Base-by-base conservation (phyloP, 2,888 invertebrate species). In the Acanthoscelides obtectus region DNA sequence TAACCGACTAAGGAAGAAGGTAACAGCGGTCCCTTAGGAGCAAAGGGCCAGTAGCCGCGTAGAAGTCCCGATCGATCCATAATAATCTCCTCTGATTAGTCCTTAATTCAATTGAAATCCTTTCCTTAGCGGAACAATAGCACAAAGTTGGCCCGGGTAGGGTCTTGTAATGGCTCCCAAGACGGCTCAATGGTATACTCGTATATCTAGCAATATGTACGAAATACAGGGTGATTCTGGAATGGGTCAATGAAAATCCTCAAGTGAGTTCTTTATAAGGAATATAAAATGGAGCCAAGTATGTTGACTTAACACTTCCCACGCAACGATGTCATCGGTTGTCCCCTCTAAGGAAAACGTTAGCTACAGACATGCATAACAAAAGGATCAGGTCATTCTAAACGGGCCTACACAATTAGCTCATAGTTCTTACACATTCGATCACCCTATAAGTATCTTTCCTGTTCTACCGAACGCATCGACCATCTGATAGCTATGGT, bases 41-140 rank as follows among this genome's bases (percentile, higher is more conserved):
- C 45, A 45, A 45, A 45, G 45, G 45, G 45, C 45, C 45, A 45
- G 45, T n/a, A n/a, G n/a, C n/a, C n/a, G n/a, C 17, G 45, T 45
- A 45, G 45, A 17, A 45, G 8, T 45, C 45, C 45, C 45, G 45
- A 76, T 75, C 78, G 76, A 79, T 80, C 80, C 77, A 79, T 80
- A 80, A 79, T 81, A 81, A 81, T 81, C 80, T 77, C 74, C 72
- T 73, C 82, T 83, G 83, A 84, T 84, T 84, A 84, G 80, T 22
- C 17, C 81, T 80, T 84, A 84, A 85, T 84, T 84, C 84, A 83
- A 83, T 84, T 78, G 83, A 81, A 83, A 84, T 84, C 84, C 83
- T 83, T 79, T 79, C 81, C 79, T 80, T 77, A 76, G 75, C 74
- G 76, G 79, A 81, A 83, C 83, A 83, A 81, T 80, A 78, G 76